Base-by-base conservation (phyloP, 2,888 invertebrate genomes). In the Pseudanteris insignis region DNA sequence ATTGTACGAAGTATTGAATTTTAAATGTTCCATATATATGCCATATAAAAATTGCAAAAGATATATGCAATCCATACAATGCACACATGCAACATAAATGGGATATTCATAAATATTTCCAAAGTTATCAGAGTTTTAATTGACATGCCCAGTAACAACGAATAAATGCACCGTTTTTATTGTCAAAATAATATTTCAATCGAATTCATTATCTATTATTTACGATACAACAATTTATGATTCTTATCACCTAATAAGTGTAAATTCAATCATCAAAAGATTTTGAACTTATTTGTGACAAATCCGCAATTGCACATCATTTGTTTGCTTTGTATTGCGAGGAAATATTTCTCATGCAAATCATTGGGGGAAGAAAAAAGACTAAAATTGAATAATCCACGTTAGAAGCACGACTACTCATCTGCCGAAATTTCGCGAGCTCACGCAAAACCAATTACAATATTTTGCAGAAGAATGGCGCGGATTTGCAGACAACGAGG, bases 401-500 rank as follows among this genome's bases (percentile, higher is more conserved):
- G 47, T 54, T 43, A 59, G 47, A 13, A 43, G 18, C 26, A 44
- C 61, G 67, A 67, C 68, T 69, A 68, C 69, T 69, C 70, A 68
- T 70, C 66, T 69, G 65, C 60, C 57, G 64, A 46, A 66, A 64
- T 67, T 70, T 61, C 64, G 66, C 63, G 55, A 59, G 66, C 68
- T 64, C 48, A 57, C 53, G 66, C 70, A 67, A 69, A 70, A 74
- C 72, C 77, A 78, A 79, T 78, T 78, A 77, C 74, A 74, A 70
- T 75, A 77, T 76, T 79, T 79, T 78, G 77, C 73, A 67, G 68
- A 64, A 74, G 73, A 77, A 68, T 70, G 72, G 63, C 65, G 67
- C 67, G 59, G 67, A 68, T 71, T 71, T 70, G 66, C 66, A 65
- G 63, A 68, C 51, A 59, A 69, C 54, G 64, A 57, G 41, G 33